Evolutionary conservation across 2,113 vertebrate species (phyloP).

Genomic region (Triplophysa dalaica): DNA sequence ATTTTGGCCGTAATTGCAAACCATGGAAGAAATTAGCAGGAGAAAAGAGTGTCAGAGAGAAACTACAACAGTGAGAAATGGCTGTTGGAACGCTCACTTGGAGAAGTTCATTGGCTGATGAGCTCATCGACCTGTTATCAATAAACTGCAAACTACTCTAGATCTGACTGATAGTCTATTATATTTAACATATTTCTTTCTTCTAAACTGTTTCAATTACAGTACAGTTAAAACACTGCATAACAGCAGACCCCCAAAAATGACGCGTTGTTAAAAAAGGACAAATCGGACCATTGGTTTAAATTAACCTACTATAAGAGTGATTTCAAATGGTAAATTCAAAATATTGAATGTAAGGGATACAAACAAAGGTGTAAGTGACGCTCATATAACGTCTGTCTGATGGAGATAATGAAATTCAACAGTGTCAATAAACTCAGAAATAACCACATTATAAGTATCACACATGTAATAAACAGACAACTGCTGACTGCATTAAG

Average conservation of each 20-base stretch:
- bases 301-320: too few species aligned
- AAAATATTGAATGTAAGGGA: background rate
- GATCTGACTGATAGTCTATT: too few species aligned
- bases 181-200: too few species aligned
- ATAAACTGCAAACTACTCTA: background rate
- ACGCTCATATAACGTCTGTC: too few species aligned
- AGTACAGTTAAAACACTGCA: too few species aligned
- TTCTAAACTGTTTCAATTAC: too few species aligned
- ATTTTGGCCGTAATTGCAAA: constrained; percentile 61
- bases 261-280: too few species aligned
- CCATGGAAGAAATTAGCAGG: constrained; percentile 59
- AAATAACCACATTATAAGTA: background rate
- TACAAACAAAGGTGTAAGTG: too few species aligned
- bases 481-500: background rate
- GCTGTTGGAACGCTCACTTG: background rate
- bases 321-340: background rate
- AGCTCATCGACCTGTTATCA: constrained; percentile 26
- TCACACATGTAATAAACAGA: background rate
- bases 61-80: constrained; percentile 27
- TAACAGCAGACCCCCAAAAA: too few species aligned
- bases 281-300: too few species aligned
- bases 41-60: constrained; percentile 36
- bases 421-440: background rate
- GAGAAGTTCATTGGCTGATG: constrained; percentile 35
- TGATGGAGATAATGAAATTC: too few species aligned